These are phyloP conservation scores for Erannis defoliaria DNA, from an alignment of 2,888 invertebrate species.

Conservation along the genomic window DNA sequence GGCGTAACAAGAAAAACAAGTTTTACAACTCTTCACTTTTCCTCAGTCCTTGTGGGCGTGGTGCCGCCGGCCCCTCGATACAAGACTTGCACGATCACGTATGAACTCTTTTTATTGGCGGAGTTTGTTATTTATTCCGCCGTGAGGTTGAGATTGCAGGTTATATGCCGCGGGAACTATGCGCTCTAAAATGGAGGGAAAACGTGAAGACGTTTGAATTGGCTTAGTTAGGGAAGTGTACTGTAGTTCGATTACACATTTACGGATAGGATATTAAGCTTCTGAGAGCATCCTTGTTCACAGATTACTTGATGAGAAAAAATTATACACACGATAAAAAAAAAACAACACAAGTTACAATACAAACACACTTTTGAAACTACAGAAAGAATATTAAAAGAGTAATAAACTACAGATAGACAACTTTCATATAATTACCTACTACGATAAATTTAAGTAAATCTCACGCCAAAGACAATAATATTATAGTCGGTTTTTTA, in stretches of 20 bases:
- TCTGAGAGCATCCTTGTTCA: too few species aligned
- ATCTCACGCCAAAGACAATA: too few species aligned
- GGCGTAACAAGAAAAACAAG: not conserved
- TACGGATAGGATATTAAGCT: too few species aligned
- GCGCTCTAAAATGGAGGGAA: constrained; percentile 1
- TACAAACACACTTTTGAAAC: too few species aligned
- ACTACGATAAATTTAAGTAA: too few species aligned
- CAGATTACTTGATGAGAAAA: too few species aligned
- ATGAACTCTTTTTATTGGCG: constrained; percentile 40
- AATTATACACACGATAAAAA: too few species aligned
- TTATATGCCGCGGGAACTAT: constrained; percentile 5
- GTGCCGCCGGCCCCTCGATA: constrained; percentile 13
- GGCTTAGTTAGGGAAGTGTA: constrained; percentile 9
- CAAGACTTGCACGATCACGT: constrained; percentile 38
- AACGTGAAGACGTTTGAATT: not conserved
- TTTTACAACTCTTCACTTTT: not conserved
- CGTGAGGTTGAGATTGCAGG: constrained; percentile 29
- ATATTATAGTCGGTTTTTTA: too few species aligned
- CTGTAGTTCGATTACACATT: not conserved
- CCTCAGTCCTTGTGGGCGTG: not conserved
- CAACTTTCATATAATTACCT: too few species aligned
- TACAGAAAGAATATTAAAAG: too few species aligned
- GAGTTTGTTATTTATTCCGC: constrained; percentile 35
- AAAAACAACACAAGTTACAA: too few species aligned
- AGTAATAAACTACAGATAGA: too few species aligned